Evolutionary conservation across 1,140 invertebrate genomes (phyloP), one percentile per base, ranked within the genome.

Genomic region (Rhopalosiphum maidis): DNA sequence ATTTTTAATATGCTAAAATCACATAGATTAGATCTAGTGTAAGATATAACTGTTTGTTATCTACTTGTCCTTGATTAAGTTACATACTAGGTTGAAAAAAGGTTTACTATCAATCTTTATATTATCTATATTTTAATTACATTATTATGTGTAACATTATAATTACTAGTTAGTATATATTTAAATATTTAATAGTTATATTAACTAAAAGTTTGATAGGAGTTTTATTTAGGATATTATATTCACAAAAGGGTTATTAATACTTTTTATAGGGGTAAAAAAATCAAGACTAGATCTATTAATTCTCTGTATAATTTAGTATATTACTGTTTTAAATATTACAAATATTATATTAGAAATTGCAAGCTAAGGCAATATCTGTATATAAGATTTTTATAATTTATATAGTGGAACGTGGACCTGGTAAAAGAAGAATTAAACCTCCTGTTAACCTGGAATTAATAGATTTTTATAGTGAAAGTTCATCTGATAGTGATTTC

Each of bases 401-500:
- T n/a, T 94, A 96, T 96, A 91, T 95, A 98, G 98, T 97, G 95
- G 97, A 97, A 94, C 95, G 98, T 94, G 97, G 98, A 95, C 97
- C 97, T 1, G 97, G 97, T 60, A 98, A 98, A 95, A 95, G 98
- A 91, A 96, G 97, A 95, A 97, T 99, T 3, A 98, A 98, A 95
- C 97, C 97, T 93, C 96, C 96, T 93, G 96, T 97, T 93, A 97
- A 97, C 55, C 96, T 23, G 18, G 91, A 93, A 86, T 85, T 98
- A 51, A 95, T 98, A 43, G 94, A 94, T 91, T 87, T 94, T 22
- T 98, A 37, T 22, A 83, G 97, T 68, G 98, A 99, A 95, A 99
- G 98, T 95, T 99, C 98, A 22, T 98, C 99, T 95, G 98, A 99
- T 95, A 99, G 98, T 94, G 98, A 99, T 95, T 99, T 99, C 95